These are phyloP conservation scores for Drosophila phalerata DNA, from an alignment of 2,888 invertebrate species.

Conservation along the genomic window DNA sequence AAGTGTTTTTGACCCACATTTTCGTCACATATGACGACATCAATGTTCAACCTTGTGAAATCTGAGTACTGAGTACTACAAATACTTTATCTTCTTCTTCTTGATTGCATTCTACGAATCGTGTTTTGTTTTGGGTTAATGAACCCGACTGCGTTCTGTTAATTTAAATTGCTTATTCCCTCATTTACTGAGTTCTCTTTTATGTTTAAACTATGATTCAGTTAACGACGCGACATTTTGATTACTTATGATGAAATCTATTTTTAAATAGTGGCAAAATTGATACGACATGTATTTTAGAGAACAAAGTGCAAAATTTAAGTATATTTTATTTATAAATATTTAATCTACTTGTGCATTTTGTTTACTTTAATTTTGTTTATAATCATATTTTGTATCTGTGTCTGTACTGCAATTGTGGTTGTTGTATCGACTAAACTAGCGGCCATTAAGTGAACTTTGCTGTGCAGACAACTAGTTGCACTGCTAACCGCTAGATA, in stretches of 20 bases:
- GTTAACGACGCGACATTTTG: not conserved
- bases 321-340: constrained; percentile 20
- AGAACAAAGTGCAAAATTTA: not conserved
- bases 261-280: not conserved
- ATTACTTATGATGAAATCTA: constrained; percentile 18
- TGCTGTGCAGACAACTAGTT: not conserved
- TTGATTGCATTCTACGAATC: constrained; percentile 43
- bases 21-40: constrained; percentile 40
- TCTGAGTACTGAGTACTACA: constrained; percentile 19
- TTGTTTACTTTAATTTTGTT: constrained; percentile 12
- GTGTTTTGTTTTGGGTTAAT: constrained; percentile 47
- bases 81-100: constrained; percentile 19
- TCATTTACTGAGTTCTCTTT: constrained; percentile 15
- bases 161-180: constrained; percentile 8
- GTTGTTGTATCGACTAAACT: constrained; percentile 19
- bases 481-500: not conserved
- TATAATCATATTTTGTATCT: not conserved
- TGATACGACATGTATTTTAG: not conserved
- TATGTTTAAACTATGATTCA: constrained; percentile 7
- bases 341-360: not conserved
- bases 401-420: not conserved
- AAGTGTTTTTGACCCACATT: constrained; percentile 46
- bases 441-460: not conserved
- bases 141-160: constrained; percentile 40
- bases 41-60: constrained; percentile 58